Base-by-base conservation (phyloP, 2,797 vertebrate species). In the Oophaga sylvatica region DNA sequence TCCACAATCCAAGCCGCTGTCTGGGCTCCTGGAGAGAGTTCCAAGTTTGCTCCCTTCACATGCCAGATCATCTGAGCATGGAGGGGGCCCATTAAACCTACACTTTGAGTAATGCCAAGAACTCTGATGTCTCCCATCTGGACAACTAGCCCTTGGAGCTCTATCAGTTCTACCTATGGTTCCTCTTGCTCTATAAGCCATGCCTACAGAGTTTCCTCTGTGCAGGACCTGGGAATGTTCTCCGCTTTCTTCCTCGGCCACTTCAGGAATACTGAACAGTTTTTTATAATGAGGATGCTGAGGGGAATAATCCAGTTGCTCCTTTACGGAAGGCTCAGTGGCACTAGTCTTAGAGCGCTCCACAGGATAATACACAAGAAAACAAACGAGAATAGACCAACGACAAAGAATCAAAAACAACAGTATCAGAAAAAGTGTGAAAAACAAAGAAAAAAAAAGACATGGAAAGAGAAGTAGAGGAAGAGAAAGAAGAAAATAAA, bases 201-300 rank as follows among this genome's bases (percentile, higher is more conserved):
- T 83, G 89, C 93, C 92, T 88, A 89, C 81, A 78, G 80, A 83
- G 83, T 90, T 92, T 92, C 93, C 93, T 83, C 91, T 93, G 90
- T 91, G 91, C 84, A 92, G 90, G 83, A 90, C 73, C 26, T 94
- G 92, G 0, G 90, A 63, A 87, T 81, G 90, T 45, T 98, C 97
- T 0, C 92, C 91, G 31, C 87, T 81, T 67, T 89, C 87, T 91
- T 99, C 98, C 95, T 99, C 97, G 0, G 97, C 97, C 92, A 98
- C 97, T 95, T 99, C 98, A 0, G 98, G 98, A 92, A 99, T 99
- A 96, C 97, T 99, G 96, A 97, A 98, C 89, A 99, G 97, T 83
- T 95, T 96, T 91, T 98, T 97, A 92, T 95, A 96, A 92, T 96
- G 97, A 29, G 93, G 97, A 90, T 93, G 95, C 90, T 96, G 97